A percentile compares a stretch with the other conserved stretches of the same genome.
Evolutionary conservation across 2,888 invertebrate genomes (phyloP).

Genomic region (Hyposoter dolosus): DNA sequence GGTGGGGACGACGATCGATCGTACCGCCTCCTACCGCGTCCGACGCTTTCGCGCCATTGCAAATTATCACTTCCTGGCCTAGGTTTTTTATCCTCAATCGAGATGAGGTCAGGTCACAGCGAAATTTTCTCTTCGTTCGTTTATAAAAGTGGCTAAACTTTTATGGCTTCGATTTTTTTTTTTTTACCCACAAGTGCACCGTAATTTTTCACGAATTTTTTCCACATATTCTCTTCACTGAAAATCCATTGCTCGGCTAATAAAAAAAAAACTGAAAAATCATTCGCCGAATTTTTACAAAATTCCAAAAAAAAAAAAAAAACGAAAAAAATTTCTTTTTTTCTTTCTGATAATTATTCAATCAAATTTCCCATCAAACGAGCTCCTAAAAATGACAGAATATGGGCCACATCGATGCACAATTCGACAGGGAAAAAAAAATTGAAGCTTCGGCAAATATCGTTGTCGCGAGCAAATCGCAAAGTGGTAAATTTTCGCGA

Average conservation of each 20-base stretch:
- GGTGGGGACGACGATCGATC: constrained; percentile 72
- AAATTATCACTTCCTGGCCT: constrained; percentile 70
- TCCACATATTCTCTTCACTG: neutral
- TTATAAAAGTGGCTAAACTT: constrained; percentile 9
- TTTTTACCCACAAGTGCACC: neutral
- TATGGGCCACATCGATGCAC: neutral
- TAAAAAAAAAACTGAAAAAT: neutral
- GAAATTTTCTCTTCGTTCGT: constrained; percentile 42
- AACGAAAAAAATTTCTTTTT: too few species aligned
- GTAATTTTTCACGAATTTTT: constrained; percentile 1
- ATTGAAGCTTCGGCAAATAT: constrained; percentile 25
- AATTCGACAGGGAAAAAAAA: neutral
- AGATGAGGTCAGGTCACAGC: constrained; percentile 60
- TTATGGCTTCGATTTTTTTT: neutral
- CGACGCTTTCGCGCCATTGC: constrained; percentile 68
- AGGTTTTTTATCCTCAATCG: constrained; percentile 59
- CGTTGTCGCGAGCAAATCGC: constrained; percentile 54
- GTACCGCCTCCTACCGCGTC: constrained; percentile 60
- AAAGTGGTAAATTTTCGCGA: constrained; percentile 56
- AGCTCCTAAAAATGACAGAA: too few species aligned
- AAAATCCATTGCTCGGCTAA: neutral
- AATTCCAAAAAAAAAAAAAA: too few species aligned
- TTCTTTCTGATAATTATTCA: too few species aligned
- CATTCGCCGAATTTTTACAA: too few species aligned
- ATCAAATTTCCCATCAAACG: too few species aligned